A percentile compares a stretch with the other conserved stretches of the same genome.
Evolutionary conservation across 2,888 invertebrate species (phyloP).

Genomic region (Cacoxenus indagator): DNA sequence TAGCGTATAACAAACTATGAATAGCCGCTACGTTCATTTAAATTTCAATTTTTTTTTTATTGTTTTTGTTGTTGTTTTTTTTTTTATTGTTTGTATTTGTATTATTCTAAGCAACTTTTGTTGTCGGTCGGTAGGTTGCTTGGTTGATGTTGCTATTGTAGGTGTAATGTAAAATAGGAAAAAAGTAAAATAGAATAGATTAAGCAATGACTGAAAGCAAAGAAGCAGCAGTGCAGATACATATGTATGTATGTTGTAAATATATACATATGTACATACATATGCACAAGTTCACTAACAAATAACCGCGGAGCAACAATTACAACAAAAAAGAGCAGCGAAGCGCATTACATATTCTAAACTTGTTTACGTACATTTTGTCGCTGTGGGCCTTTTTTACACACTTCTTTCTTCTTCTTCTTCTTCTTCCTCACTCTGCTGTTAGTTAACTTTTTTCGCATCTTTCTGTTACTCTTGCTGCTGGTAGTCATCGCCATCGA

Average conservation of each 20-base stretch:
- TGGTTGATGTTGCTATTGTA: slow-evolving; percentile 25
- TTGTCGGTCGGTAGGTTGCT: no score
- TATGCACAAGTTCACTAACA: background rate
- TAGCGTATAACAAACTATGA: no score
- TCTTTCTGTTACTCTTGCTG: no score
- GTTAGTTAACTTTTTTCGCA: no score
- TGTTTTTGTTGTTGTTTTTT: no score
- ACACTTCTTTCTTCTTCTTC: slow-evolving; percentile 28
- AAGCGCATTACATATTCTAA: slow-evolving; percentile 49
- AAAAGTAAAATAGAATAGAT: slow-evolving; percentile 18
- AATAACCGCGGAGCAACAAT: background rate
- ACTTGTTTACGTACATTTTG: slow-evolving; percentile 25
- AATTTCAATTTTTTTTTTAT: background rate
- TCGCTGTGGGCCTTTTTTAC: slow-evolving; percentile 28
- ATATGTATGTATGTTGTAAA: no score
- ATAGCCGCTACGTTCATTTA: no score
- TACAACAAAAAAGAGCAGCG: slow-evolving; percentile 10
- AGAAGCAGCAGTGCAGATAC: slow-evolving; percentile 16
- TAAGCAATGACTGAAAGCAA: background rate
- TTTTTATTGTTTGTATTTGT: background rate
- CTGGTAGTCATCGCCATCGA: no score
- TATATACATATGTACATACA: no score
- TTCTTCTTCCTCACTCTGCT: background rate
- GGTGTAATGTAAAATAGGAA: slow-evolving; percentile 30
- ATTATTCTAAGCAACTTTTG: background rate